Evolutionary conservation across 2,888 invertebrate genomes (phyloP), one percentile per base, ranked within the genome.

Genomic region (Dexiosoma caninum): DNA sequence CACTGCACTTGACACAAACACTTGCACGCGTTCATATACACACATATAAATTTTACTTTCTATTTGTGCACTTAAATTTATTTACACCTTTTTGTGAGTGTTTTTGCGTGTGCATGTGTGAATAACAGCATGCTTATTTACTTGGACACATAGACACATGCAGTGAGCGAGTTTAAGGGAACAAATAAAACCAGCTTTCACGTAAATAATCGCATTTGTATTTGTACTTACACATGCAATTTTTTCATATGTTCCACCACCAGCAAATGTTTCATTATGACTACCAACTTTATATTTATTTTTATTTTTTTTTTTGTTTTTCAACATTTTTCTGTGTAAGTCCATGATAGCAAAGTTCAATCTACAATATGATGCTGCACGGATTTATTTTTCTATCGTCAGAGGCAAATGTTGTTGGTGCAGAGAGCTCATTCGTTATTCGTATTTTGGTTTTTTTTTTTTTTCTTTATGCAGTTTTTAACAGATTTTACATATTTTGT

Each of bases 401-500:
- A 6, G 30, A 49, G n/a, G 30, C 46, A 46, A n/a, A n/a, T n/a
- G n/a, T 35, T 55, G 14, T 3, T 46, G 8, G 12, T 4, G 7
- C 40, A 35, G 27, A 8, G n/a, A 57, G 3, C 40, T 69, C 46
- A 59, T 77, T 81, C 62, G 64, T 62, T 72, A 81, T 72, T 81
- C 77, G n/a, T 23, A 42, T 69, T 35, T n/a, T 35, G 51, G n/a
- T 77, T 57, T 77, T 72, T n/a, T n/a, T n/a, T n/a, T n/a, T n/a
- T n/a, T n/a, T n/a, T n/a, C n/a, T n/a, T n/a, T 76, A 70, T 84
- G 60, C 85, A 83, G 82, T 84, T 84, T 84, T 84, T 84, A 84
- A 85, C 85, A 86, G 85, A 85, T 86, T 86, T 85, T 67, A 69
- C 84, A 86, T 84, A 86, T 85, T 87, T 86, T 85, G 85, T 84